Evolutionary conservation across 2,797 vertebrate species (phyloP).

Genomic region (Sorex maritimensis): DNA sequence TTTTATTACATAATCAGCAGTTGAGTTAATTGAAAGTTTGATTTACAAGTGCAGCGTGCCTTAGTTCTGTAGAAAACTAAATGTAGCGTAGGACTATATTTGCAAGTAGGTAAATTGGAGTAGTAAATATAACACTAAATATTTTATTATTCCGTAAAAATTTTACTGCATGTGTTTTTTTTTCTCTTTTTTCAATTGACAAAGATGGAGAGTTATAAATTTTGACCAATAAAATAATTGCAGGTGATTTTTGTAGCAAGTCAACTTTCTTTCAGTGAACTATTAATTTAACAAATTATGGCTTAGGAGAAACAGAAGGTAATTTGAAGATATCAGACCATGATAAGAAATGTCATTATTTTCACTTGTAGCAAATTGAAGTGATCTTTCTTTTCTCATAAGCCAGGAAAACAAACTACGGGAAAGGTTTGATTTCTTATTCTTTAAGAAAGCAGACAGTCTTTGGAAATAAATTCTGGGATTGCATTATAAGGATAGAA

Average conservation of each 20-base stretch:
- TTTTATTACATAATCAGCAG: slow-evolving; percentile 19
- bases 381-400: slow-evolving; percentile 31
- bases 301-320: slow-evolving; percentile 89
- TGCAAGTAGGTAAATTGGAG: neutral
- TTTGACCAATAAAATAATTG: slow-evolving; percentile 56
- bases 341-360: slow-evolving; percentile 85
- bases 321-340: slow-evolving; percentile 85
- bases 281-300: slow-evolving; percentile 89
- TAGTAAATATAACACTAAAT: neutral
- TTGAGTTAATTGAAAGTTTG: slow-evolving; percentile 23
- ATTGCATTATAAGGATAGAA: slow-evolving; percentile 50
- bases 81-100: neutral
- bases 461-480: slow-evolving; percentile 1
- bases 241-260: slow-evolving; percentile 39
- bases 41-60: neutral
- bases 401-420: neutral
- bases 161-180: neutral
- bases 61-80: neutral
- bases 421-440: slow-evolving; percentile 55
- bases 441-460: slow-evolving; percentile 52
- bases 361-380: slow-evolving; percentile 62
- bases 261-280: slow-evolving; percentile 69
- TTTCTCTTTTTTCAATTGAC: neutral
- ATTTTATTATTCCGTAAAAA: no score
- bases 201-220: slow-evolving; percentile 27